These are phyloP conservation scores for Apomyelois bistriatella DNA, from an alignment of 2,888 invertebrate species.

Conservation along the genomic window DNA sequence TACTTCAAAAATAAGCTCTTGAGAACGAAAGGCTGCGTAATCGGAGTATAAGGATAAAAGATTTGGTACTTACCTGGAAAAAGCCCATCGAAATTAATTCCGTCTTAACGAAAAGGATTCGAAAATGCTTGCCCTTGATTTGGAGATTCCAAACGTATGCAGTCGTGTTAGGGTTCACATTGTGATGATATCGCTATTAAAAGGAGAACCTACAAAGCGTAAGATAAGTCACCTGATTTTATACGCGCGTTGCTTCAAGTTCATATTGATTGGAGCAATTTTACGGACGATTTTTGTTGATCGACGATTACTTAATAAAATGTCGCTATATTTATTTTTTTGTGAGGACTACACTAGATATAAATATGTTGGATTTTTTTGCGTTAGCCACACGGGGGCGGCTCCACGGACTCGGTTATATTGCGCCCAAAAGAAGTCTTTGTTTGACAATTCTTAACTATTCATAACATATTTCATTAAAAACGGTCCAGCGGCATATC, in stretches of 20 bases:
- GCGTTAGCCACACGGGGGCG: no score
- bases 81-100: constrained; percentile 16
- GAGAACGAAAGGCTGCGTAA: not conserved
- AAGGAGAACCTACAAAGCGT: not conserved
- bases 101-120: constrained; percentile 6
- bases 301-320: not conserved
- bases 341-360: no score
- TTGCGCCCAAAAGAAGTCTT: no score
- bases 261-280: constrained; percentile 2
- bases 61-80: constrained; percentile 6
- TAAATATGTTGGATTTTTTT: no score
- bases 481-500: no score
- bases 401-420: no score
- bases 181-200: not conserved
- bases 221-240: constrained; percentile 17
- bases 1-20: not conserved
- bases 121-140: not conserved
- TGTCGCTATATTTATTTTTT: no score
- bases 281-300: not conserved
- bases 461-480: no score
- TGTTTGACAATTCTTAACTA: no score
- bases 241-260: constrained; percentile 15
- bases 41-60: not conserved
- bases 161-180: not conserved
- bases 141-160: not conserved